Evolutionary conservation across 2,113 vertebrate genomes (phyloP).

Genomic region (Galeopterus variegatus): DNA sequence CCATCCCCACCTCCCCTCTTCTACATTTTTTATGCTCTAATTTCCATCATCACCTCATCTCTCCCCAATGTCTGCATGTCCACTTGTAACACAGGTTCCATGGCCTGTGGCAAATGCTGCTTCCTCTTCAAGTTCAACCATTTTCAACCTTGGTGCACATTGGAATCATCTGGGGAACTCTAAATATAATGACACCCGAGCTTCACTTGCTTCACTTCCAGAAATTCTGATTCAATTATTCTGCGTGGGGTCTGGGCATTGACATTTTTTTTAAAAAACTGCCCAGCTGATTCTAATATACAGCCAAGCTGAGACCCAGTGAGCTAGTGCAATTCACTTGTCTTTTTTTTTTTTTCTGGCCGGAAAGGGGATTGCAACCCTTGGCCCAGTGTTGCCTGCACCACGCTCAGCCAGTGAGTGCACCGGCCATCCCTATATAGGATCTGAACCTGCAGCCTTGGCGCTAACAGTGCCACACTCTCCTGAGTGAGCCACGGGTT

Average conservation of each 20-base stretch:
- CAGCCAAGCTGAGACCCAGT: background rate
- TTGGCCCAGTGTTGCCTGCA: no score
- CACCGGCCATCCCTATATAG: no score
- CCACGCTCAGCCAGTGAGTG: no score
- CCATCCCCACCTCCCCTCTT: no score
- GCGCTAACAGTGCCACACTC: no score
- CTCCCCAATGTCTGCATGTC: rapidly evolving
- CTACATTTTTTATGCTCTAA: background rate
- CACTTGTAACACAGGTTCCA: rapidly evolving
- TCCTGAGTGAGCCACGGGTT: no score
- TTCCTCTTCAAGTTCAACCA: rapidly evolving
- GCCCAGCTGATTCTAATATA: background rate
- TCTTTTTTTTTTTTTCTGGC: background rate
- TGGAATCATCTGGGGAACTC: no score
- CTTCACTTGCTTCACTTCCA: background rate
- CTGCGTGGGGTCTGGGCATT: background rate
- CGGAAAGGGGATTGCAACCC: no score
- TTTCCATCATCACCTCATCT: background rate
- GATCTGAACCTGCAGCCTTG: no score
- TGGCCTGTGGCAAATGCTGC: background rate
- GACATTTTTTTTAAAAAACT: background rate
- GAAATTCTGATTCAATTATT: background rate
- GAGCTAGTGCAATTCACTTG: no score
- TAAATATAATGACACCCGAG: background rate
- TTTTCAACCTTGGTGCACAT: background rate